A percentile compares a stretch with the other conserved stretches of the same genome.
These are phyloP conservation scores for Actenoides lindsayi DNA, from an alignment of 2,113 vertebrate species.

Conservation along the genomic window DNA sequence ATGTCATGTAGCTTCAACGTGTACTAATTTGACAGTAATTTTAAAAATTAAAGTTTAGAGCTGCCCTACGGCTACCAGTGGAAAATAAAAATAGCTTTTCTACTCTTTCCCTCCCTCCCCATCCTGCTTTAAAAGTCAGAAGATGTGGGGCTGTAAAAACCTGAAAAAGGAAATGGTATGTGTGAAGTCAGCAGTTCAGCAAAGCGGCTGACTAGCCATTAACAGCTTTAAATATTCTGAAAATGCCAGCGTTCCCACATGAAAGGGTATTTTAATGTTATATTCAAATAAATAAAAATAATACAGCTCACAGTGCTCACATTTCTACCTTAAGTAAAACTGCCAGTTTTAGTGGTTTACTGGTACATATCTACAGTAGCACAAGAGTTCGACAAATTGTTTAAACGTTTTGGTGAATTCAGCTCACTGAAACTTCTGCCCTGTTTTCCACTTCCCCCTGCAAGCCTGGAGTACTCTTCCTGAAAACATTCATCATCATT, in stretches of 20 bases:
- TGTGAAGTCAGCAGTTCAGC: constrained; percentile 68
- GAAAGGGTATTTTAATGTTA: constrained; percentile 39
- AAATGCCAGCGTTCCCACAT: constrained; percentile 51
- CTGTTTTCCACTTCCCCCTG: constrained; percentile 9
- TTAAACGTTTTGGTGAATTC: constrained; percentile 17
- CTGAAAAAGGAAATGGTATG: constrained; percentile 70
- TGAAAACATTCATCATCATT: constrained; percentile 33
- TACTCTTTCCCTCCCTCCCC: not conserved
- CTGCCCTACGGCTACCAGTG: not conserved
- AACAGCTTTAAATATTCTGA: constrained; percentile 59
- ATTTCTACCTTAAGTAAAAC: not conserved
- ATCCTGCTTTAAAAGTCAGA: constrained; percentile 57
- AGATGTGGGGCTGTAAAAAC: constrained; percentile 60
- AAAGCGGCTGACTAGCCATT: constrained; percentile 39
- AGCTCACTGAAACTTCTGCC: not conserved
- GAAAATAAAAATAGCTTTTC: constrained; percentile 44
- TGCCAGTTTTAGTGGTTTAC: not conserved
- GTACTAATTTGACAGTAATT: not conserved
- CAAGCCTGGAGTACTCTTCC: not conserved
- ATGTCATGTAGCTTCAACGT: not conserved
- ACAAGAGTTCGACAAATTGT: not conserved
- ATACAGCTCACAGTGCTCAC: not conserved
- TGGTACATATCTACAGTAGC: not conserved
- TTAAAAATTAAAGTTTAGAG: not conserved
- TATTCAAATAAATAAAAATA: constrained; percentile 17